Conservation (phyloP, 2,113 vertebrate genomes). For the Psettodes erumei region DNA sequence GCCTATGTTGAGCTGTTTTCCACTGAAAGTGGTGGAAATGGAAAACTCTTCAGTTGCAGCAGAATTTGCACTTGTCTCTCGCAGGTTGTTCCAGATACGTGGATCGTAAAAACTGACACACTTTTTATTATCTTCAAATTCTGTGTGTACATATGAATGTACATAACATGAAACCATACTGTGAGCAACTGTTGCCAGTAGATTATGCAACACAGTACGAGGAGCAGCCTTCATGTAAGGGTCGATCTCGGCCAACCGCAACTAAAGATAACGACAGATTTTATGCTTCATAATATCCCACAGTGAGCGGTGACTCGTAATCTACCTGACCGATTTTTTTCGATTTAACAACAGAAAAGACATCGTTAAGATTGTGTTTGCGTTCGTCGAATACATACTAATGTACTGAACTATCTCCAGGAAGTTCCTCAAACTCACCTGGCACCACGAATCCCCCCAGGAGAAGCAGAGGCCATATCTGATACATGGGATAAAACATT, state of each 20-base stretch:
- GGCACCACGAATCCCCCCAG: conserved; percentile 65
- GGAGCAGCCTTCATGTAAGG: background rate
- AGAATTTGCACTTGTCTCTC: too few species aligned
- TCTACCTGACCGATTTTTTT: too few species aligned
- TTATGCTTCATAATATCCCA: background rate
- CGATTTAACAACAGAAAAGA: too few species aligned
- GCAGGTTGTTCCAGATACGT: too few species aligned
- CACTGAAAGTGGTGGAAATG: too few species aligned
- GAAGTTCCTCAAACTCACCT: conserved; percentile 75
- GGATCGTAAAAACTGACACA: too few species aligned
- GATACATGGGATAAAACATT: conserved; percentile 57
- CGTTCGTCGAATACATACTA: background rate
- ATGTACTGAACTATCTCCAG: background rate
- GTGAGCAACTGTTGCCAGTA: background rate
- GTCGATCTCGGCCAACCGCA: background rate
- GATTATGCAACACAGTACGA: too few species aligned
- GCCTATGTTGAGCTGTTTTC: too few species aligned
- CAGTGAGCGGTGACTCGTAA: background rate
- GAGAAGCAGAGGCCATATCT: conserved; percentile 68
- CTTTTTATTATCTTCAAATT: too few species aligned
- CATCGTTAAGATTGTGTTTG: too few species aligned
- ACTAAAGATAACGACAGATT: background rate
- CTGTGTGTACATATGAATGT: background rate
- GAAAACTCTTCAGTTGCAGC: too few species aligned
- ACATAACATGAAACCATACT: background rate